phyloP scores from a whole-genome alignment of 2,888 invertebrate species.

The Orgyia antiqua region DNA sequence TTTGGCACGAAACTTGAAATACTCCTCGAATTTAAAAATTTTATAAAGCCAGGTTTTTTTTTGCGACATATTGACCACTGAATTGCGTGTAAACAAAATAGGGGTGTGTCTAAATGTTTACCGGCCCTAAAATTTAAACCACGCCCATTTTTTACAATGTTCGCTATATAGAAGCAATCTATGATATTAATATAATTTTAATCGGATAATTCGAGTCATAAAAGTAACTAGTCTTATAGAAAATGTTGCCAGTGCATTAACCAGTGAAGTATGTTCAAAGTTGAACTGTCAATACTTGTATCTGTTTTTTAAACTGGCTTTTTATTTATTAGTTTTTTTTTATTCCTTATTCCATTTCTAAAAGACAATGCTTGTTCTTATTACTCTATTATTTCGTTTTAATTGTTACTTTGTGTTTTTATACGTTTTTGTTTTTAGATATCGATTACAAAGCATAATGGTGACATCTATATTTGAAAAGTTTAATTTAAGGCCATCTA shows the following conservation, averaged over 20 bases:
- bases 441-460: not conserved
- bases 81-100: too few relatives aligned
- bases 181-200: too few relatives aligned
- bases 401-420: constrained; percentile 1
- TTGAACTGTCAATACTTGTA: not conserved
- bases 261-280: constrained; percentile 2
- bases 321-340: not conserved
- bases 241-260: constrained; percentile 5
- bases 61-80: too few relatives aligned
- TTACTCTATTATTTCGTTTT: constrained; percentile 4
- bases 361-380: constrained; percentile 23
- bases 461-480: not conserved
- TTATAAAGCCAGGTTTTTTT: too few relatives aligned
- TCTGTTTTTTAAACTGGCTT: not conserved
- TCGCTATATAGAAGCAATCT: too few relatives aligned
- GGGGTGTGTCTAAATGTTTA: too few relatives aligned
- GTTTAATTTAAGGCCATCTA: too few relatives aligned
- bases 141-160: too few relatives aligned
- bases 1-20: too few relatives aligned
- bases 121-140: too few relatives aligned
- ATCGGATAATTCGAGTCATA: too few relatives aligned
- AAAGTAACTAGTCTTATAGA: constrained; percentile 2
- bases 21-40: too few relatives aligned
- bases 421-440: not conserved
- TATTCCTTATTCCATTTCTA: constrained; percentile 20